Evolutionary conservation across 2,888 invertebrate genomes (phyloP).

Genomic region (Lingula anatina): DNA sequence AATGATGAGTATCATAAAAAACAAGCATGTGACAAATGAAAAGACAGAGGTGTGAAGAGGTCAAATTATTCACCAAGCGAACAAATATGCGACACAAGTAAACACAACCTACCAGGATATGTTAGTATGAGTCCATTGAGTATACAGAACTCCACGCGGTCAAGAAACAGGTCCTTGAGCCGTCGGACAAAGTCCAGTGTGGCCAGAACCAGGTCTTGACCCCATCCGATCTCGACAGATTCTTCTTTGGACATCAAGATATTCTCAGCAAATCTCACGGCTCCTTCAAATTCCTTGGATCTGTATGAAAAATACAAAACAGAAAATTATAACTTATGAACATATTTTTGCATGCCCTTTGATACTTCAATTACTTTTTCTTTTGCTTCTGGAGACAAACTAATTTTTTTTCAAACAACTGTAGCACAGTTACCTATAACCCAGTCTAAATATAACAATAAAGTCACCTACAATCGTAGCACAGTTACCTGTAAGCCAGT

Average conservation of each 20-base stretch:
- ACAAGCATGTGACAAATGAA: neutral
- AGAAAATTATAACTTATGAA: too few relatives aligned
- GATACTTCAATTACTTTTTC: too few relatives aligned
- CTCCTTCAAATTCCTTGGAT: conserved; percentile 36
- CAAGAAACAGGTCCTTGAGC: conserved; percentile 39
- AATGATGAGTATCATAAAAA: neutral
- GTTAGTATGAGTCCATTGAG: conserved; percentile 48
- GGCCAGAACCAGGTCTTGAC: conserved; percentile 42
- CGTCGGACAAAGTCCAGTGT: conserved; percentile 42
- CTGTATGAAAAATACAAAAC: conserved; percentile 23
- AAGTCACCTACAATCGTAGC: too few relatives aligned
- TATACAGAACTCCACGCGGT: conserved; percentile 45
- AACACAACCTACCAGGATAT: conserved; percentile 40
- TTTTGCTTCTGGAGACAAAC: too few relatives aligned
- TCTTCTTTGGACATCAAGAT: conserved; percentile 33
- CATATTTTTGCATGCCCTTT: too few relatives aligned
- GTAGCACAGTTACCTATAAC: too few relatives aligned
- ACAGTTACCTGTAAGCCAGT: conserved; percentile 47
- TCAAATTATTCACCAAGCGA: too few relatives aligned
- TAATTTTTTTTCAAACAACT: too few relatives aligned
- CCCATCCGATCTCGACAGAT: conserved; percentile 41
- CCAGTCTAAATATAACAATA: too few relatives aligned
- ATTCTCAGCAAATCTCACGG: conserved; percentile 43
- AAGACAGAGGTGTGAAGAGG: neutral
- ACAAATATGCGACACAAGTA: neutral